These are phyloP conservation scores for Teleogryllus occipitalis DNA, from an alignment of 1,140 invertebrate species.

Conservation along the genomic window DNA sequence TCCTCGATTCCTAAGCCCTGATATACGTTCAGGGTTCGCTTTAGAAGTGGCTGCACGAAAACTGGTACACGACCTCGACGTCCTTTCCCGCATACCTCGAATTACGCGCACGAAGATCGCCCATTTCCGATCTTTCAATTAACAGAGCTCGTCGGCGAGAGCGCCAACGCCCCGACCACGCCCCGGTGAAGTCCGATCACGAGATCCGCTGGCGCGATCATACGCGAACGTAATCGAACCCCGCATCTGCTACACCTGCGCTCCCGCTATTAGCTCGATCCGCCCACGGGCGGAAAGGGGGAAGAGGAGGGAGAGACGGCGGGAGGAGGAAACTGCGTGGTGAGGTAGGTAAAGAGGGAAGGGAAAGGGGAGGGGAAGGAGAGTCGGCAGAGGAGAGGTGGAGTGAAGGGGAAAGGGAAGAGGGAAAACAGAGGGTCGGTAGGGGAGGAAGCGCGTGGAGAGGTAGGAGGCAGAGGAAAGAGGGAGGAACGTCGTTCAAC, in stretches of 20 bases:
- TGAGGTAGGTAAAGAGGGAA: neutral
- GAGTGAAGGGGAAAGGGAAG: no score
- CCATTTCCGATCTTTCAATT: neutral
- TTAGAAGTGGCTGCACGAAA: neutral
- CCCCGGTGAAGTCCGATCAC: neutral
- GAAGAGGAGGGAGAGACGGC: no score
- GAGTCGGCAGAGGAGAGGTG: no score
- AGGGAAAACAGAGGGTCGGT: no score
- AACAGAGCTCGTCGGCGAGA: neutral
- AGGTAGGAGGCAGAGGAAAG: no score
- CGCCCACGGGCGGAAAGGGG: no score
- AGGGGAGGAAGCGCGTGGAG: neutral
- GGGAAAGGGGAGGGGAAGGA: neutral
- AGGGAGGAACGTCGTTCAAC: no score
- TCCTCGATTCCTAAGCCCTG: no score
- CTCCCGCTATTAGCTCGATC: no score
- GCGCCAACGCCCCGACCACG: neutral
- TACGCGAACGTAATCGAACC: neutral
- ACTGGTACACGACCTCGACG: neutral
- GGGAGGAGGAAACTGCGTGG: neutral
- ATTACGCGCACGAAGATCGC: neutral
- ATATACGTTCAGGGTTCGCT: no score
- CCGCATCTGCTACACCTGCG: no score
- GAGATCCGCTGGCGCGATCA: neutral
- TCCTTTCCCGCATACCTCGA: neutral